Evolutionary conservation across 1,140 invertebrate genomes (phyloP).

Genomic region (Pomacea maculata): DNA sequence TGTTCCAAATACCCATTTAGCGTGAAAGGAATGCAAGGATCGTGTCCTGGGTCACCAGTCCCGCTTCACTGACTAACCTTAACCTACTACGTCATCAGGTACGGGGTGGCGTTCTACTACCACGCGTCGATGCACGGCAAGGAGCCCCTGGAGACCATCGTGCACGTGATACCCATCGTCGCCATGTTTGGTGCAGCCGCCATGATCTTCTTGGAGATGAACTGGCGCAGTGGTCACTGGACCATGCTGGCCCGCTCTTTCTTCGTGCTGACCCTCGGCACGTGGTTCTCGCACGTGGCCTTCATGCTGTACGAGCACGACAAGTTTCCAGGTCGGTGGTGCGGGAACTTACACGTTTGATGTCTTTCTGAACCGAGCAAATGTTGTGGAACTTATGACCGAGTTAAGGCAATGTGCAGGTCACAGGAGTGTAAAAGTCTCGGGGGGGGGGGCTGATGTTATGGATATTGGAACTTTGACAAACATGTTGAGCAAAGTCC

Average conservation of each 20-base stretch:
- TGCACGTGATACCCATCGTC: slow-evolving; percentile 31
- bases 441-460: too few species aligned
- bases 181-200: slow-evolving; percentile 24
- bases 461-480: too few species aligned
- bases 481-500: too few species aligned
- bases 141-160: slow-evolving; percentile 31
- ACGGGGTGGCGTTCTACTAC: slow-evolving; percentile 37
- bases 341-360: neutral
- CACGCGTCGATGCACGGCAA: slow-evolving; percentile 40
- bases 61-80: too few species aligned
- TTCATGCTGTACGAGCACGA: slow-evolving; percentile 38
- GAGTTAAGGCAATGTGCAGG: too few species aligned
- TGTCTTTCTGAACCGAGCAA: too few species aligned
- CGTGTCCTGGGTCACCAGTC: too few species aligned
- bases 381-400: too few species aligned
- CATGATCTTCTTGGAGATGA: slow-evolving; percentile 28
- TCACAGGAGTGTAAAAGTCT: too few species aligned
- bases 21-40: too few species aligned
- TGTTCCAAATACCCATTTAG: neutral
- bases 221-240: slow-evolving; percentile 31
- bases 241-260: slow-evolving; percentile 27
- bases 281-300: slow-evolving; percentile 40
- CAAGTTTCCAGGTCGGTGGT: slow-evolving; percentile 32
- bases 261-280: slow-evolving; percentile 32
- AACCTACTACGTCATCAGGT: neutral